Base-by-base conservation (phyloP, 2,888 invertebrate species). In the Mongoloraphidia duomilia region DNA sequence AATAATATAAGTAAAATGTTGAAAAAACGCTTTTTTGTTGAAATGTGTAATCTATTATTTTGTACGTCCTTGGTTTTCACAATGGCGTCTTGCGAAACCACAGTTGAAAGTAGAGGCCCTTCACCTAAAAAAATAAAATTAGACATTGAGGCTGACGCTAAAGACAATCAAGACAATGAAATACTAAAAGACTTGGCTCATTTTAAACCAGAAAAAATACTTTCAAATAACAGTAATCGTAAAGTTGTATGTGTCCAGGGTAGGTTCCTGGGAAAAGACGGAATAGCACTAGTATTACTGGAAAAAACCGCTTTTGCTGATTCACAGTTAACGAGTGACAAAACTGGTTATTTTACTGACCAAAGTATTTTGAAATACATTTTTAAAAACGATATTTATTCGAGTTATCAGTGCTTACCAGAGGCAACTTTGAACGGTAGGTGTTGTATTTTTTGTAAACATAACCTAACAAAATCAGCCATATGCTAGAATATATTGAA, bases 341-440 rank as follows among this genome's bases (percentile, higher is more conserved):
- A 63, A 48, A 65, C 63, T 52, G 73, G 73, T n/a, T 80, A 79
- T 61, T 84, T 88, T 58, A 75, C 75, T 35, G 65, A 67, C 9
- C 75, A 79, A 1, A 75, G 78, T 17, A 65, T 68, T 50, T 66
- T 84, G 3, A 70, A 73, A 35, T 79, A 80, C 53, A 72, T 77
- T 50, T 85, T 85, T 61, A 74, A 80, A 34, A 92, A 92, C 69
- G 89, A 91, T 65, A 82, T 90, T 62, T 92, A 91, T 64, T 84
- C 84, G 11, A 84, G 82, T 62, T 91, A 83, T 63, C 79, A 80
- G 60, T 85, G 82, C 66, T 78, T 75, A 57, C 83, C 83, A 1
- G 69, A 67, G 8, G 59, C 71, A 17, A 66, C 75, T 34, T 63
- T 79, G 26, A 83, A 84, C 62, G 77, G 89, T 87, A 65, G 72